Base-by-base conservation (phyloP, 2,888 invertebrate genomes). In the Pteria penguin region DNA sequence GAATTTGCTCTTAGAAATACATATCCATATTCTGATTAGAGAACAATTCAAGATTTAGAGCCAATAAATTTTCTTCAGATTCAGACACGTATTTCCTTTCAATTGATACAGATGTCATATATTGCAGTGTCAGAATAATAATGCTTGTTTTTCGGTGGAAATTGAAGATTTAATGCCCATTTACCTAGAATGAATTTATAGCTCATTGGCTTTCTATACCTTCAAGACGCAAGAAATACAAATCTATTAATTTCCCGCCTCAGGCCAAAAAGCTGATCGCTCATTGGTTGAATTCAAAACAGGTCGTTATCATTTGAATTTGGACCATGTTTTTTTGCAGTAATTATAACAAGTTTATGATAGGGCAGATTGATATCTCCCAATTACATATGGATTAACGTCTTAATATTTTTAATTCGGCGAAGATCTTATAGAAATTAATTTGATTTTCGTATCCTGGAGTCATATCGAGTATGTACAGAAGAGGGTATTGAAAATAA, bases 131-230 rank as follows among this genome's bases (percentile, higher is more conserved):
- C 68, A 68, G 31, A 22, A 11, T 24, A 32, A 32, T 33, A 68
- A 68, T 68, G 57, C 27, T 31, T 68, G 36, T 68, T 27, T 57
- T 27, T n/a, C 32, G 18, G 31, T 57, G 54, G 57, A 29, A 31
- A 57, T 52, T 57, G 45, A 45, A 57, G 31, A 57, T 68, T 68
- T 68, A 68, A 68, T 68, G 68, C 52, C 68, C 68, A 68, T 68
- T 68, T 52, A 68, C 57, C 57, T 22, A 22, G 57, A 57, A 57
- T 31, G 32, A 57, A 68, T 68, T 68, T 68, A 68, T 68, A 52
- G 55, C 32, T 55, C 68, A 68, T 57, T 68, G 68, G 8, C 22
- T 57, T 55, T 57, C 27, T 31, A 68, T 57, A 32, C 57, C 68
- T 57, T 68, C 68, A 68, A 68, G 68, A 68, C 57, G 68, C 57